A percentile compares a stretch with the other conserved stretches of the same genome.
Conservation (phyloP, 1,140 invertebrate genomes). For the Mycetomoellerius zeteki region DNA sequence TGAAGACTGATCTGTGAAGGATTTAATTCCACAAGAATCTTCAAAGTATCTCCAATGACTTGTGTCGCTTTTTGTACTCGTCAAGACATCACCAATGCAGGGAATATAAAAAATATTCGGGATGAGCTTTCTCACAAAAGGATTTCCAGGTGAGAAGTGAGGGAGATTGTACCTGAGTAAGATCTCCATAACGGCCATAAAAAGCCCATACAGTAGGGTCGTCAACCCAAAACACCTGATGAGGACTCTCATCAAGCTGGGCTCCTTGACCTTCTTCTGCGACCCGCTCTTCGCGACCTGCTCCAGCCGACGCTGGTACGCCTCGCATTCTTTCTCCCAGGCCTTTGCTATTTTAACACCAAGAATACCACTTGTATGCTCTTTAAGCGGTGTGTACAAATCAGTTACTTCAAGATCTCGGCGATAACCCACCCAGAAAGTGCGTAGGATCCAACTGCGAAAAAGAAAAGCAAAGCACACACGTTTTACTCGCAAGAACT, state of each 20-base stretch:
- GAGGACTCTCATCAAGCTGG: conserved; percentile 87
- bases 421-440: conserved; percentile 90
- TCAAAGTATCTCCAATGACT: neutral
- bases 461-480: conserved; percentile 57
- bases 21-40: neutral
- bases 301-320: conserved; percentile 56
- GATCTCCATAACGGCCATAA: conserved; percentile 87
- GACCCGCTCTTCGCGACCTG: conserved; percentile 59
- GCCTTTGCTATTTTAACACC: conserved; percentile 84
- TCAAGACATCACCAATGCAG: neutral
- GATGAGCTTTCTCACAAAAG: neutral
- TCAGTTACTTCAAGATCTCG: conserved; percentile 91
- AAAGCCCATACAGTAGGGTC: conserved; percentile 86
- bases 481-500: conserved; percentile 21
- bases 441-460: conserved; percentile 89
- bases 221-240: conserved; percentile 87
- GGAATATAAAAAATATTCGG: neutral
- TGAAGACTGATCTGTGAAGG: neutral
- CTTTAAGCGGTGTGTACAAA: conserved; percentile 90
- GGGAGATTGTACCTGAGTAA: conserved; percentile 85
- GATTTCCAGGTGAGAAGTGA: neutral
- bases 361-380: conserved; percentile 86
- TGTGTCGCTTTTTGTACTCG: neutral
- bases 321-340: conserved; percentile 82
- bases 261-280: conserved; percentile 76